Evolutionary conservation across 2,888 invertebrate species (phyloP).

Genomic region (Chrysodeixis includens): DNA sequence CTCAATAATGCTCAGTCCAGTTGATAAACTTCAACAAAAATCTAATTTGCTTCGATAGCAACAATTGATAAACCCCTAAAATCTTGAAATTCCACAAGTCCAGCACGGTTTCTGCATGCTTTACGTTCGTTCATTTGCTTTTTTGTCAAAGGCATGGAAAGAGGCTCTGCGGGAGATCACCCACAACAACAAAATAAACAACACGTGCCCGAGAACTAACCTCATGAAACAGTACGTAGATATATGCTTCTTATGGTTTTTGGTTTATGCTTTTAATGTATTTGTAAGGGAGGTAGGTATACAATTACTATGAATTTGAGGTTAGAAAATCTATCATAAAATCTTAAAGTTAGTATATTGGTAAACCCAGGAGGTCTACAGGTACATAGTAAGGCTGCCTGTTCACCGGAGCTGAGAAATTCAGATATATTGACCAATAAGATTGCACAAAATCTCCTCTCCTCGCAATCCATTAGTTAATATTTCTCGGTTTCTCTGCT

Average conservation of each 20-base stretch:
- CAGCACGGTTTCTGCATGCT: constrained; percentile 66
- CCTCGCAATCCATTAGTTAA: too few species aligned
- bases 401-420: too few species aligned
- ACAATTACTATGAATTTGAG: not conserved
- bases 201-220: constrained; percentile 98
- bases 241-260: constrained; percentile 31
- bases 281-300: not conserved
- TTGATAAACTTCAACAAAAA: too few species aligned
- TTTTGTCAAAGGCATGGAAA: constrained; percentile 95
- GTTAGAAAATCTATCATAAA: not conserved
- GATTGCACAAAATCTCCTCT: too few species aligned
- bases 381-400: too few species aligned
- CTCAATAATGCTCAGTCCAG: not conserved
- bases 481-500: too few species aligned
- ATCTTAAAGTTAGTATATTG: too few species aligned
- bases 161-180: constrained; percentile 96
- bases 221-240: constrained; percentile 99
- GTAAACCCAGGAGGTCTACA: too few species aligned
- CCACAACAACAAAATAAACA: constrained; percentile 98
- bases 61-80: too few species aligned
- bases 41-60: too few species aligned
- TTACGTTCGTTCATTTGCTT: constrained; percentile 67
- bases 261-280: not conserved
- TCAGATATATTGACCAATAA: too few species aligned
- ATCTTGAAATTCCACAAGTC: constrained; percentile 59